phyloP scores from a whole-genome alignment of 1,140 invertebrate genomes.

The Camponotus vicinus region DNA sequence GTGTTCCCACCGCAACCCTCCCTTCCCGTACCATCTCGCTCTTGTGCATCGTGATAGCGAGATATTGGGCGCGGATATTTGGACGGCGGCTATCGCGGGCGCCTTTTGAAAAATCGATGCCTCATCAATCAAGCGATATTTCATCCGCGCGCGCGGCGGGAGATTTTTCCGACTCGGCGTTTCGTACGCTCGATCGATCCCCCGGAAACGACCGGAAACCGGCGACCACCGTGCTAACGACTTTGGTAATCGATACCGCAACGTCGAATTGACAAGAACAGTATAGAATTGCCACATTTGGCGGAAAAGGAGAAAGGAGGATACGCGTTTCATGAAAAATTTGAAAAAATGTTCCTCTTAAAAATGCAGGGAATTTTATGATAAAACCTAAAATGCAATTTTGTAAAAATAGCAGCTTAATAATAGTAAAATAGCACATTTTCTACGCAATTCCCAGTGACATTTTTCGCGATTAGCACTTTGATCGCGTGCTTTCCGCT shows the following conservation, averaged over 20 bases:
- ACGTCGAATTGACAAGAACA: constrained; percentile 47
- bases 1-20: constrained; percentile 4
- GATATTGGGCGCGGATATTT: constrained; percentile 55
- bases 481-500: constrained; percentile 10
- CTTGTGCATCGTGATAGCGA: constrained; percentile 38
- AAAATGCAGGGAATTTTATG: neutral
- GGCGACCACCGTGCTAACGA: constrained; percentile 47
- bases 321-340: neutral
- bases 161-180: constrained; percentile 47
- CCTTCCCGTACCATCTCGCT: constrained; percentile 17
- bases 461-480: neutral
- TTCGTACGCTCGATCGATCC: constrained; percentile 41
- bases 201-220: constrained; percentile 29
- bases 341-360: neutral
- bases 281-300: constrained; percentile 42
- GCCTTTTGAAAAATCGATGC: constrained; percentile 62
- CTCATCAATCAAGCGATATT: constrained; percentile 63
- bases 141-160: constrained; percentile 5
- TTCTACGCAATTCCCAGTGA: constrained; percentile 2
- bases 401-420: too few species aligned
- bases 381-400: too few species aligned
- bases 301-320: neutral
- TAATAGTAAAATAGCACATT: neutral
- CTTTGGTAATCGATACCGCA: constrained; percentile 47
- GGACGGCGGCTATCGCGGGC: constrained; percentile 27